Conservation (phyloP, 2,113 vertebrate genomes). For the Parus major region DNA sequence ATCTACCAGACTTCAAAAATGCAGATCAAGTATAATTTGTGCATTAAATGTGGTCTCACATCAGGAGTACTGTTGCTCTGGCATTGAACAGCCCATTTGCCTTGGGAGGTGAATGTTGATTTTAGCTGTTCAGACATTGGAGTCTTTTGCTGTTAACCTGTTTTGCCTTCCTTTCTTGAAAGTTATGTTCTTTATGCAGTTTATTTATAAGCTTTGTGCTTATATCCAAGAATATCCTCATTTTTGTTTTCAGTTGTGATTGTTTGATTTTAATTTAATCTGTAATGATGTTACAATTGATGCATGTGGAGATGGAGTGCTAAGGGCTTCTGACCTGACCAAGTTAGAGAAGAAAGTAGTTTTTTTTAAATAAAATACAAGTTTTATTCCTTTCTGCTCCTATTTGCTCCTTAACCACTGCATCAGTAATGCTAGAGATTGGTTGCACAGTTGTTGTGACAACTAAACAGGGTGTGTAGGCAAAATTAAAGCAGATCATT, state of each 20-base stretch:
- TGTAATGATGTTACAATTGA: neutral
- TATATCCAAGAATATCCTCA: neutral
- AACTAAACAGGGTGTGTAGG: neutral
- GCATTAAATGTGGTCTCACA: accelerated
- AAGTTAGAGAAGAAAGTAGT: neutral
- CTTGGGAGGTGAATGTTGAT: neutral
- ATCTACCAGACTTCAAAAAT: neutral
- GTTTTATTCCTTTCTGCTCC: neutral
- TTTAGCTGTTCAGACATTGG: neutral
- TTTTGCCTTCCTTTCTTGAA: neutral
- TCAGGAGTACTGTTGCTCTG: neutral
- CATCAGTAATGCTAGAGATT: neutral
- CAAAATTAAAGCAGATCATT: neutral
- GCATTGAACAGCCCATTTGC: neutral
- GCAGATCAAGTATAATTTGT: neutral
- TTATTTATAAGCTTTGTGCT: neutral
- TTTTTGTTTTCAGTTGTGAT: neutral
- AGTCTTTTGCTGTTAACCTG: neutral
- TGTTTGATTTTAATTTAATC: neutral
- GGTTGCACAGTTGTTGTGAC: neutral
- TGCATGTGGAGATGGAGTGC: neutral
- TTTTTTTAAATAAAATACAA: neutral
- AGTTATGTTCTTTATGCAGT: neutral
- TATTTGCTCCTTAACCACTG: neutral
- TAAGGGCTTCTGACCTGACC: neutral